Conservation (phyloP, 2,113 vertebrate species). For the Propithecus coquereli region DNA sequence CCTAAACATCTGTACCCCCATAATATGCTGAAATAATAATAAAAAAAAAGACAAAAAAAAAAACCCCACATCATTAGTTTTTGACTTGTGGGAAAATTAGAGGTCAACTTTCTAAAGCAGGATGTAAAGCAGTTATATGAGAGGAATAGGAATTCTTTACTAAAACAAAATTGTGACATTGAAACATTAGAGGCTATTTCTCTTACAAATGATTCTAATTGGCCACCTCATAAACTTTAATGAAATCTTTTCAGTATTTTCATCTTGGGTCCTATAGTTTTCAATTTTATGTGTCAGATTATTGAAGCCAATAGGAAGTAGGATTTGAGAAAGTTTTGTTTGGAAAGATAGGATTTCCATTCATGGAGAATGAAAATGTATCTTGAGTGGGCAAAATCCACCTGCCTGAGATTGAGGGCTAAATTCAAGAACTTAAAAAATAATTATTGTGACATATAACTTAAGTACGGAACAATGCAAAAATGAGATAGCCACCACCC, state of each 20-base stretch:
- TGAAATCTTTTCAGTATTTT: not conserved
- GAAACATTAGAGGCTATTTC: not conserved
- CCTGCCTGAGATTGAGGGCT: not conserved
- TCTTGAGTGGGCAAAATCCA: not conserved
- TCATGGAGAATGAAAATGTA: not conserved
- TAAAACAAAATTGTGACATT: not conserved
- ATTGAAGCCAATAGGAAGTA: not conserved
- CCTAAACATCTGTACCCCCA: no score
- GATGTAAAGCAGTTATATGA: not conserved
- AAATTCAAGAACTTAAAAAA: not conserved
- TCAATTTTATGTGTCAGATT: not conserved
- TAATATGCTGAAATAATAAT: no score
- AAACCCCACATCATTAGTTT: not conserved
- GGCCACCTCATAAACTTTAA: not conserved
- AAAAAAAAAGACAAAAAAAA: no score
- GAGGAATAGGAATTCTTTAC: not conserved
- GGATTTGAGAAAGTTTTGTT: not conserved
- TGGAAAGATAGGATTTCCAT: not conserved
- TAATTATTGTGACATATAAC: not conserved
- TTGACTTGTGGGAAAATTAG: not conserved
- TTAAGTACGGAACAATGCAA: not conserved
- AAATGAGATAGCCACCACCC: not conserved
- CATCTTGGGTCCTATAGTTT: not conserved
- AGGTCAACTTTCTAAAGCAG: not conserved
- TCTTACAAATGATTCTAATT: not conserved